phyloP scores from a whole-genome alignment of 2,797 vertebrate species.

The Nyctalus aviator region DNA sequence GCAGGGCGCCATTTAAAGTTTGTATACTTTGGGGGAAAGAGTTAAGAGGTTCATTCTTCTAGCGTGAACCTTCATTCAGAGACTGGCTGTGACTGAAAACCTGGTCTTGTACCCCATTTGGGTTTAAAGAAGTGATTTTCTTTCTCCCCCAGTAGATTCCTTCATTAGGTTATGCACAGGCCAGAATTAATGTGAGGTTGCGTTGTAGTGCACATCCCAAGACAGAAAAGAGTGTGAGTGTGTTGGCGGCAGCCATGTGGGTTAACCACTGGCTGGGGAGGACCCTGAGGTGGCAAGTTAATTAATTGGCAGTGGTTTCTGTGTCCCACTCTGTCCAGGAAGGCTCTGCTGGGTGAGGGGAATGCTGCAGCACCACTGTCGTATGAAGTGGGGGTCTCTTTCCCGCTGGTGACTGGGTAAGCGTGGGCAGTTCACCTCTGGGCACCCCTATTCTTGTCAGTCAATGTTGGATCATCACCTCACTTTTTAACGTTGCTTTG shows the following conservation, averaged over 20 bases:
- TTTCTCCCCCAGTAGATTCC: conserved; percentile 45
- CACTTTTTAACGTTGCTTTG: background rate
- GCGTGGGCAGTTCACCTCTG: background rate
- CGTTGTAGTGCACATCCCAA: background rate
- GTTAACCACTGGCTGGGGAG: background rate
- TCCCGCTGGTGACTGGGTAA: background rate
- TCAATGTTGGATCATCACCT: background rate
- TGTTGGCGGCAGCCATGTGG: background rate
- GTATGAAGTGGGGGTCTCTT: background rate
- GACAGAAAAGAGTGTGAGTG: background rate
- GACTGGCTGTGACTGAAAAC: conserved; percentile 44
- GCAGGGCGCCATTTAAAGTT: conserved; percentile 51
- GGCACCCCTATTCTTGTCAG: background rate
- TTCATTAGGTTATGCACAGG: conserved; percentile 32
- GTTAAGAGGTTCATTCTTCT: conserved; percentile 58
- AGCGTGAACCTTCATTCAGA: background rate
- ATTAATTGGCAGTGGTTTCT: background rate
- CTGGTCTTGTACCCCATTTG: conserved; percentile 30
- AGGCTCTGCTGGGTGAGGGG: background rate
- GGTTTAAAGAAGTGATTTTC: conserved; percentile 39
- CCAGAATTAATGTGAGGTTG: background rate
- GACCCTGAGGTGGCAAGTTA: background rate
- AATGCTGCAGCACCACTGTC: no score
- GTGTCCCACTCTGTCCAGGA: background rate
- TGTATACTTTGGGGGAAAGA: conserved; percentile 59